Evolutionary conservation across 2,888 invertebrate genomes (phyloP).

Genomic region (Drosophila mimetica): DNA sequence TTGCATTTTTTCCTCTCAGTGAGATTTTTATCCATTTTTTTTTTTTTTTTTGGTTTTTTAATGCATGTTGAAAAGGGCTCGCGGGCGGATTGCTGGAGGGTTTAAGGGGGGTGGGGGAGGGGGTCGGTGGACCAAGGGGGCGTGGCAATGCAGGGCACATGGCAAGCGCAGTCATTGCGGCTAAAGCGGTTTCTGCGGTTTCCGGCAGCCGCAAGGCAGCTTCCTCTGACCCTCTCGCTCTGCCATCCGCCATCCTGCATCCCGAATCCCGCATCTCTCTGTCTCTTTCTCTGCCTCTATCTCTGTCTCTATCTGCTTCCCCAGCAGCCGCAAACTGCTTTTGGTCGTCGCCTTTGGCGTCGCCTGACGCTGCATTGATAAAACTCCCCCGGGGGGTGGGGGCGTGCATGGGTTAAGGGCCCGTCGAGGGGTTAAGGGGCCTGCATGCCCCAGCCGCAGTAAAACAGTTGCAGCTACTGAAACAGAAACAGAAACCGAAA

Average conservation of each 20-base stretch:
- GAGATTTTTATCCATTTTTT: constrained; percentile 4
- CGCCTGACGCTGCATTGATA: constrained; percentile 51
- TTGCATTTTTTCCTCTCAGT: constrained; percentile 14
- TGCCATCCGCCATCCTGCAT: not conserved
- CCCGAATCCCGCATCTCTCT: not conserved
- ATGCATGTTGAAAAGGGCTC: constrained; percentile 22
- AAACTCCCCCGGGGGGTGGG: constrained; percentile 5
- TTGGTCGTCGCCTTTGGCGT: constrained; percentile 40
- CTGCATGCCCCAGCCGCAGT: constrained; percentile 7
- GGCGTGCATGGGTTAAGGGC: constrained; percentile 2
- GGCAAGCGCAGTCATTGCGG: constrained; percentile 60
- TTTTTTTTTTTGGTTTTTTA: constrained; percentile 11
- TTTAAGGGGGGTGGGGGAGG: not conserved
- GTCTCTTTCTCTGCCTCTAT: not conserved
- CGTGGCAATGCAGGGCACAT: constrained; percentile 32
- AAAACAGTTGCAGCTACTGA: constrained; percentile 7
- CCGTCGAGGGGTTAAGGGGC: constrained; percentile 1
- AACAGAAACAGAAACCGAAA: constrained; percentile 8
- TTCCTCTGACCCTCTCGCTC: constrained; percentile 13
- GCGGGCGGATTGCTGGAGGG: not conserved
- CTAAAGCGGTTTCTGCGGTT: constrained; percentile 53
- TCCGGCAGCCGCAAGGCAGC: constrained; percentile 53
- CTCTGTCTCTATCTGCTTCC: not conserved
- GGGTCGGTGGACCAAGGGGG: constrained; percentile 1
- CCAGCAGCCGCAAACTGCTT: constrained; percentile 33